Evolutionary conservation across 2,797 vertebrate genomes (phyloP).

Genomic region (Hafferia zeledoni): DNA sequence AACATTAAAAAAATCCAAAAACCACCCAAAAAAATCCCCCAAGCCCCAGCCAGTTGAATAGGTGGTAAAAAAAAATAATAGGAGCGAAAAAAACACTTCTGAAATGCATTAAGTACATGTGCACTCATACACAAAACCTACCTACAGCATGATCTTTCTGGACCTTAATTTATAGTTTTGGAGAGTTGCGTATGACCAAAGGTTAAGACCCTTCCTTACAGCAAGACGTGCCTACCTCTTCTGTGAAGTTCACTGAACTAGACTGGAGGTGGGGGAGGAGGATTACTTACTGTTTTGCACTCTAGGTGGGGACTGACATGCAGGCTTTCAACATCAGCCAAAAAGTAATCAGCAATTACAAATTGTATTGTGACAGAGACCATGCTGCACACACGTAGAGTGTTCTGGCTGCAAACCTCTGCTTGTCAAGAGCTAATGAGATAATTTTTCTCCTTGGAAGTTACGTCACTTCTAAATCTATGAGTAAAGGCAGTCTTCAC

Average conservation of each 20-base stretch:
- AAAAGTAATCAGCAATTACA: conserved; percentile 1
- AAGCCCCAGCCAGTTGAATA: not conserved
- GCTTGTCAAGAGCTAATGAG: not conserved
- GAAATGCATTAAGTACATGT: not conserved
- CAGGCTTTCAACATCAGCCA: conserved; percentile 30
- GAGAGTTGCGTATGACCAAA: not conserved
- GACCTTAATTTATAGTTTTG: not conserved
- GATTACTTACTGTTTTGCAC: conserved; percentile 3
- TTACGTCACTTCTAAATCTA: not conserved
- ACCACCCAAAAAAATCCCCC: too few relatives aligned
- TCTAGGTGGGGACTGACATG: not conserved
- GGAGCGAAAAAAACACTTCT: not conserved
- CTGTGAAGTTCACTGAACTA: not conserved
- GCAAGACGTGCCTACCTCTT: not conserved
- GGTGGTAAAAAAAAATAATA: not conserved
- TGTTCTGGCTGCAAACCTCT: not conserved
- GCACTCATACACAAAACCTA: not conserved
- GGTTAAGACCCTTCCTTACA: not conserved
- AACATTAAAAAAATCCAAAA: not conserved
- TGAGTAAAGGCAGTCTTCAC: not conserved
- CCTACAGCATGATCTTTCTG: not conserved
- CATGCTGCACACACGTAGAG: not conserved
- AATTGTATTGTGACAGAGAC: not conserved
- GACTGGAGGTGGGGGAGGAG: not conserved
- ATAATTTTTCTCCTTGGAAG: not conserved